phyloP scores from a whole-genome alignment of 2,888 invertebrate genomes.

The Apantesis nais region DNA sequence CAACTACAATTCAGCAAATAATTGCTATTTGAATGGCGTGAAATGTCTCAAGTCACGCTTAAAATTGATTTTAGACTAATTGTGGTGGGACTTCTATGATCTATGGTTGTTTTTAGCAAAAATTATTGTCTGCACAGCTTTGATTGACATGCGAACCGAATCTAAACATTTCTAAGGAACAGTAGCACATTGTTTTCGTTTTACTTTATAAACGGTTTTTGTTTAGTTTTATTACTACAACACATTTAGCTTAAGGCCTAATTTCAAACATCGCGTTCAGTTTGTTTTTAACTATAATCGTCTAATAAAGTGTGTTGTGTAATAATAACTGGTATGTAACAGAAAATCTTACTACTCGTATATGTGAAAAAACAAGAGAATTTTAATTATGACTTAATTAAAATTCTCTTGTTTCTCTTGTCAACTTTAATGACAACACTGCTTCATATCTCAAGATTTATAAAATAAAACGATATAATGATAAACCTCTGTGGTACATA shows the following conservation, averaged over 20 bases:
- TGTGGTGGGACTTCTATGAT: constrained; percentile 15
- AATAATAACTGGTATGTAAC: background rate
- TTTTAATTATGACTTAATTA: too few relatives aligned
- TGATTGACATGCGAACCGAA: constrained; percentile 4
- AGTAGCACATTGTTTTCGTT: background rate
- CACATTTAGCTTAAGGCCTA: too few relatives aligned
- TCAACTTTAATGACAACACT: too few relatives aligned
- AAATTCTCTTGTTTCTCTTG: too few relatives aligned
- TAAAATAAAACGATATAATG: too few relatives aligned
- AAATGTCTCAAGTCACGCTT: constrained; percentile 22
- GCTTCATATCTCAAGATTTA: too few relatives aligned
- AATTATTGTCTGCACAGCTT: background rate
- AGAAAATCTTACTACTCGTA: too few relatives aligned
- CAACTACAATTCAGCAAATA: constrained; percentile 28
- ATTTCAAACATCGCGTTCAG: too few relatives aligned
- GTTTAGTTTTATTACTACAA: background rate
- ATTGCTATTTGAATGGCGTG: constrained; percentile 34
- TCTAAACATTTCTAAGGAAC: constrained; percentile 3
- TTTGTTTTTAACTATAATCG: background rate
- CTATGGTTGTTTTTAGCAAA: constrained; percentile 5
- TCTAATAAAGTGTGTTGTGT: background rate
- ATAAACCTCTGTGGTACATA: too few relatives aligned
- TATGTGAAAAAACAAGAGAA: too few relatives aligned
- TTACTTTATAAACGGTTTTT: background rate
- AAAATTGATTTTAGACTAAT: constrained; percentile 19